Percentiles rank a stretch among this genome's conserved stretches.
phyloP scores from a whole-genome alignment of 2,113 vertebrate species.

The Syrrhaptes paradoxus region DNA sequence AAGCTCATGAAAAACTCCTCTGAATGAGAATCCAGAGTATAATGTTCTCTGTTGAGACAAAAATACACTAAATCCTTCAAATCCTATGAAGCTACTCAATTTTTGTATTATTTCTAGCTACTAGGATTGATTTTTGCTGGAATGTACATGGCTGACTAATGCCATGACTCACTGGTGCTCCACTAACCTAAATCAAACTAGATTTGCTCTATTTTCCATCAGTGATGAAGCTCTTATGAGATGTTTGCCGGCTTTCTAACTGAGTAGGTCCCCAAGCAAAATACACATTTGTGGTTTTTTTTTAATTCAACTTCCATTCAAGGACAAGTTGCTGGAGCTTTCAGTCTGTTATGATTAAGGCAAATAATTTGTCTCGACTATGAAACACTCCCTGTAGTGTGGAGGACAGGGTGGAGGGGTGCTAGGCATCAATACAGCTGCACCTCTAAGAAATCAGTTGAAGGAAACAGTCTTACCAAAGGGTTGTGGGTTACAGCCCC shows the following conservation, averaged over 20 bases:
- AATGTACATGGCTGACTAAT: neutral
- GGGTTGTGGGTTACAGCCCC: neutral
- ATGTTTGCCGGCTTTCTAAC: neutral
- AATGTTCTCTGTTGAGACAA: neutral
- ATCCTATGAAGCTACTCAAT: neutral
- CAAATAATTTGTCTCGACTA: neutral
- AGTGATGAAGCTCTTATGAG: neutral
- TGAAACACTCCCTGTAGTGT: neutral
- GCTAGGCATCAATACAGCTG: neutral
- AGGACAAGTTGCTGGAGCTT: neutral
- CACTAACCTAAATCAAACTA: conserved; percentile 17
- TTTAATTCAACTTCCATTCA: neutral
- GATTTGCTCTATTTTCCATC: neutral
- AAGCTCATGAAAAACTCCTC: neutral
- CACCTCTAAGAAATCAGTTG: neutral
- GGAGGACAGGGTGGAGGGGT: neutral
- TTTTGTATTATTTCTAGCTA: neutral
- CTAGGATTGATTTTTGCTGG: neutral
- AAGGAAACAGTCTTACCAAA: neutral
- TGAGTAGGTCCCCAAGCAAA: neutral
- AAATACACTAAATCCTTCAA: neutral
- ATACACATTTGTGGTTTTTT: neutral
- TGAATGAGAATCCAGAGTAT: neutral
- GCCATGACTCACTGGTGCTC: neutral
- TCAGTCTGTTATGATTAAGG: neutral